Percentiles rank a stretch among this genome's conserved stretches.
These are phyloP conservation scores for Phoebastria nigripes DNA, from an alignment of 2,797 vertebrate species.

Conservation along the genomic window DNA sequence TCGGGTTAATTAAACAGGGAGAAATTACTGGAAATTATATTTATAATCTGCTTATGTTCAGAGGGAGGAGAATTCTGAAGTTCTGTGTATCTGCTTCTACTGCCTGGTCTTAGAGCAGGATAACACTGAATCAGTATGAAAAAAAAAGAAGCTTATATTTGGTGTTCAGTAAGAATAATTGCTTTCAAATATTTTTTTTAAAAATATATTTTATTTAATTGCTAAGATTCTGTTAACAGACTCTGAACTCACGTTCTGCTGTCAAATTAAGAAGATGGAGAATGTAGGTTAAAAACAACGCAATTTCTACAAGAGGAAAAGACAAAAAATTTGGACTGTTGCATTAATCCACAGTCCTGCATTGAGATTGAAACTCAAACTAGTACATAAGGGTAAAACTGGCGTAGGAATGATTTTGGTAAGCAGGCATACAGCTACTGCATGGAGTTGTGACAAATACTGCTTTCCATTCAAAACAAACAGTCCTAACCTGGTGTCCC, in stretches of 20 bases:
- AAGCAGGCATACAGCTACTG: not conserved
- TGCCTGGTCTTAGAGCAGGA: not conserved
- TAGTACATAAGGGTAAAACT: not conserved
- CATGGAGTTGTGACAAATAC: not conserved
- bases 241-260: not conserved
- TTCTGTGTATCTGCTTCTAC: not conserved
- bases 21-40: not conserved
- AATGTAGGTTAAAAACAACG: not conserved
- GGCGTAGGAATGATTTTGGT: not conserved
- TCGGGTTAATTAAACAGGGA: not conserved
- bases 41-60: not conserved
- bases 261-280: not conserved
- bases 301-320: not conserved
- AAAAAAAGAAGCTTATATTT: not conserved
- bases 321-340: not conserved
- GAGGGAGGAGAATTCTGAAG: not conserved
- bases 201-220: not conserved
- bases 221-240: not conserved
- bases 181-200: not conserved
- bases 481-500: not conserved
- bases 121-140: not conserved
- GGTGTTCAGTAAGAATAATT: not conserved
- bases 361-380: not conserved
- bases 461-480: not conserved
- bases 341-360: not conserved